Evolutionary conservation across 92 coral and sea anemone genomes (phyloP).

Genomic region (Isaurus tuberculatus): DNA sequence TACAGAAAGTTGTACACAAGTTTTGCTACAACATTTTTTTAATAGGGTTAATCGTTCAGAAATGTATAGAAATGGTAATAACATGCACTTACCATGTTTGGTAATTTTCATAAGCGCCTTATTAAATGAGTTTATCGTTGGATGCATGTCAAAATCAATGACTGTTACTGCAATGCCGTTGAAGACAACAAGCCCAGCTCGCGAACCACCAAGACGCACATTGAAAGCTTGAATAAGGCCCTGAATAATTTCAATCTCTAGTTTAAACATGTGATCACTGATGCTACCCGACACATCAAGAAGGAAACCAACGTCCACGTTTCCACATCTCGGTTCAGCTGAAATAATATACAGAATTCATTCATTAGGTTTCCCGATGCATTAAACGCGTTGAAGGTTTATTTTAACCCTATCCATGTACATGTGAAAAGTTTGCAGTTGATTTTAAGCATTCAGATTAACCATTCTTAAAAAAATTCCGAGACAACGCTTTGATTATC

Average conservation of each 20-base stretch:
- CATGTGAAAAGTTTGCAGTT: too few species aligned
- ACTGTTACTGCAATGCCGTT: conserved; percentile 7
- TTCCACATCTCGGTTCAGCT: neutral
- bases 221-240: conserved; percentile 36
- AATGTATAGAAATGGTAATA: neutral
- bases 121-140: conserved; percentile 13
- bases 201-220: conserved; percentile 28
- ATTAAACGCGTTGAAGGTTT: too few species aligned
- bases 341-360: neutral
- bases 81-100: neutral
- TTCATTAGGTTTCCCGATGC: too few species aligned
- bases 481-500: too few species aligned
- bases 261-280: conserved; percentile 1
- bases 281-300: conserved; percentile 33
- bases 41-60: too few species aligned
- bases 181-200: conserved; percentile 37
- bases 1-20: too few species aligned
- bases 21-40: too few species aligned
- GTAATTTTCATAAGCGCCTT: neutral
- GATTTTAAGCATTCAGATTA: too few species aligned
- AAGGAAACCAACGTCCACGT: conserved; percentile 26
- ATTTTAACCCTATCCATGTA: too few species aligned
- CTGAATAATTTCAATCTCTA: conserved; percentile 2
- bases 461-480: too few species aligned
- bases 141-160: conserved; percentile 23